Evolutionary conservation across 2,113 vertebrate species (phyloP).

Genomic region (Procavia capensis): DNA sequence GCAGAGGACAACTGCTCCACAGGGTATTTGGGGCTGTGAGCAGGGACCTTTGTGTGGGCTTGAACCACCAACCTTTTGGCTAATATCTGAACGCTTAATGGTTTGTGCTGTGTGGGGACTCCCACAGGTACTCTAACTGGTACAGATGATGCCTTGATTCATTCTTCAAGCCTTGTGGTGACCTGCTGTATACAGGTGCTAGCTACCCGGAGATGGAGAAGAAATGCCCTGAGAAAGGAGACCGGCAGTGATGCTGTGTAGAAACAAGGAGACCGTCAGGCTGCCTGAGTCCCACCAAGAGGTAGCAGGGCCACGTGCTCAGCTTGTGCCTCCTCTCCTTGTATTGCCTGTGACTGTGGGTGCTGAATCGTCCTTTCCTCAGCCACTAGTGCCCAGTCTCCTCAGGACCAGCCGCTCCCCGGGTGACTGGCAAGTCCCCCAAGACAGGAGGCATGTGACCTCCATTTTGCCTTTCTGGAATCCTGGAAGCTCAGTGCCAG

Average conservation of each 20-base stretch:
- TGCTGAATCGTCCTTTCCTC: not conserved
- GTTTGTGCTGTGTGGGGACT: not conserved
- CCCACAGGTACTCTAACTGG: not conserved
- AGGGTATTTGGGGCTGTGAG: not conserved
- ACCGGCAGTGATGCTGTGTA: too few relatives aligned
- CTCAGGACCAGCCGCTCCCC: not conserved
- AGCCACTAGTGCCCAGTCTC: not conserved
- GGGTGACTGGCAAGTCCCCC: not conserved
- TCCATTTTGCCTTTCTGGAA: not conserved
- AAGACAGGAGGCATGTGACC: not conserved
- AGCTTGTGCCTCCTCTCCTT: not conserved
- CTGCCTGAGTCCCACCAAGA: not conserved
- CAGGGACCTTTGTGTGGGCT: not conserved
- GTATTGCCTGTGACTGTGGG: not conserved
- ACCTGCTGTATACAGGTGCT: not conserved
- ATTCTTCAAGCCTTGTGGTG: fast-evolving
- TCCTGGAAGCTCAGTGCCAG: not conserved
- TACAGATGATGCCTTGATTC: not conserved
- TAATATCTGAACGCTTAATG: not conserved
- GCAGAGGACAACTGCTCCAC: not conserved
- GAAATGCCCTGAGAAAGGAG: not conserved
- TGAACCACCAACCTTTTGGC: not conserved
- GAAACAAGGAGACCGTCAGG: not conserved
- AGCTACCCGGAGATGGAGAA: not conserved
- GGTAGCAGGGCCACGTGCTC: fast-evolving